Evolutionary conservation across 2,797 vertebrate genomes (phyloP).

Genomic region (Esox masquinongy): DNA sequence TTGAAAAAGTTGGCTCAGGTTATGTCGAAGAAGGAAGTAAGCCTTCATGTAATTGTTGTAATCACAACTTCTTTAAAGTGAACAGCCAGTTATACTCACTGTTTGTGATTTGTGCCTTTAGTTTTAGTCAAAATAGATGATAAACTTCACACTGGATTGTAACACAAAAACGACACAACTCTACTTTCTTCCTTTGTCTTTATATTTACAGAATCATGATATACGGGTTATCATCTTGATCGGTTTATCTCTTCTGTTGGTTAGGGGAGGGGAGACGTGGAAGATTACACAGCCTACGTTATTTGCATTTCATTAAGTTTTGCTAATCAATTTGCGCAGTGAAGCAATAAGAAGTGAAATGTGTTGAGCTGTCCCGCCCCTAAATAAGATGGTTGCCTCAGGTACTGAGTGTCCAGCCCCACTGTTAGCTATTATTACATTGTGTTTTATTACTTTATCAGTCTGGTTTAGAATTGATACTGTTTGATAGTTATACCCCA

Average conservation of each 20-base stretch:
- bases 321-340: background rate
- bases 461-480: background rate
- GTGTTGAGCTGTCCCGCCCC: background rate
- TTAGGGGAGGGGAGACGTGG: background rate
- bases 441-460: background rate
- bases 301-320: background rate
- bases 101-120: constrained; percentile 65
- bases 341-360: constrained; percentile 1
- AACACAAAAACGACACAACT: constrained; percentile 21
- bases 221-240: constrained; percentile 3
- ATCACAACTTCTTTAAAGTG: constrained; percentile 46
- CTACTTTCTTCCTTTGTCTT: constrained; percentile 28
- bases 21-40: constrained; percentile 28
- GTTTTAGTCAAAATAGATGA: constrained; percentile 43
- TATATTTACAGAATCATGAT: constrained; percentile 23
- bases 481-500: constrained; percentile 28
- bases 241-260: background rate
- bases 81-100: constrained; percentile 44
- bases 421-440: constrained; percentile 17
- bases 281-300: background rate
- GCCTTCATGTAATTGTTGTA: constrained; percentile 19
- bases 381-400: constrained; percentile 47
- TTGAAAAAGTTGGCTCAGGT: constrained; percentile 39
- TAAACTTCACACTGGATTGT: constrained; percentile 56
- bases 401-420: constrained; percentile 44